Evolutionary conservation across 2,888 invertebrate species (phyloP), one percentile per base, ranked within the genome.

Genomic region (Marronus borbonicus): DNA sequence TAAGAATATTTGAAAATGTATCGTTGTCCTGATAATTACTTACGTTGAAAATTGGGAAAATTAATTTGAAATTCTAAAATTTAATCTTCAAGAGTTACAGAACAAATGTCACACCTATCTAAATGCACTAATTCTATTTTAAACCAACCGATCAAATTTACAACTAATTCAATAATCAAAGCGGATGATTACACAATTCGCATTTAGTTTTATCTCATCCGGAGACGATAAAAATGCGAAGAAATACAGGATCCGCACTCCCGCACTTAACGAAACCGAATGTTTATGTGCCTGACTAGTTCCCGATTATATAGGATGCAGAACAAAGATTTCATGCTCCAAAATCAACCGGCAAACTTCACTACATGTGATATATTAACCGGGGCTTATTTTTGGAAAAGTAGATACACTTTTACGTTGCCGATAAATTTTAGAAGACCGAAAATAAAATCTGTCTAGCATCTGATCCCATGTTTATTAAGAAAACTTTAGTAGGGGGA

Each of bases 271-370:
- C 31, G n/a, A 44, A 44, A 44, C 2, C 44, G 12, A 44, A 44
- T 44, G 8, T 44, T 44, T 44, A 44, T 12, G 8, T 12, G 44
- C 10, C 8, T 8, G 44, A 44, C 44, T 2, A 8, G 44, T 44
- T 44, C n/a, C 5, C 69, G 69, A 69, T 50, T 69, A 69, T 69
- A 69, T 69, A 69, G 14, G 69, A 69, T 69, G 69, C 69, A 52
- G 69, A 69, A 69, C 52, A 69, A 69, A 69, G 50, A 28, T 28
- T 28, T 44, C 44, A 44, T 44, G 44, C 44, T 44, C 44, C 44
- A 12, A 12, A 44, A 44, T 44, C 44, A 44, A 44, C 44, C 44
- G 44, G 44, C 10, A 44, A 44, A 44, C 7, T 12, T 44, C 8
- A 2, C 44, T 44, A 44, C 12, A 44, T 44, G 44, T 44, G 39